A percentile compares a stretch with the other conserved stretches of the same genome.
These are phyloP conservation scores for Odontophorus gujanensis DNA, from an alignment of 2,113 vertebrate genomes.

Conservation along the genomic window DNA sequence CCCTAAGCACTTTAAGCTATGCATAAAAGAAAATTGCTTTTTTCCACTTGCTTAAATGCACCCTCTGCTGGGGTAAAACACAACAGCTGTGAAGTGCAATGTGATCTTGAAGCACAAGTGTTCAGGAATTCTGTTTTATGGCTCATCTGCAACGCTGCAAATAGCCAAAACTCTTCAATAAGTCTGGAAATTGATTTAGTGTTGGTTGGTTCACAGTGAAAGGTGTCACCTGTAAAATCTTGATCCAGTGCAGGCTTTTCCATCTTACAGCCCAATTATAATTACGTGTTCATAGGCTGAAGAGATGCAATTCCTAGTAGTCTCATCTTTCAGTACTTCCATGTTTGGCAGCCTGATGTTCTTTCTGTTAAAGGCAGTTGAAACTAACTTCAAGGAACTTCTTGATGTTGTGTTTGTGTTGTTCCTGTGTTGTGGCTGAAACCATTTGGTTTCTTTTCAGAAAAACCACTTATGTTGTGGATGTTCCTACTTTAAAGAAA, in stretches of 20 bases:
- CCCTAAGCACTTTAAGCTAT: conserved; percentile 17
- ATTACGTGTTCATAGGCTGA: background rate
- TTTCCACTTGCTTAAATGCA: conserved; percentile 67
- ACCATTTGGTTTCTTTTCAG: background rate
- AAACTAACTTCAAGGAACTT: background rate
- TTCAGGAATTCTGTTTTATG: conserved; percentile 34
- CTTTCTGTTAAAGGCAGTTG: background rate
- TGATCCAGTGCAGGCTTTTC: background rate
- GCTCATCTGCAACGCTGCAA: background rate
- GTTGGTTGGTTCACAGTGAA: background rate
- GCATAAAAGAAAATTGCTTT: conserved; percentile 30
- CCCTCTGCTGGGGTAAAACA: conserved; percentile 67
- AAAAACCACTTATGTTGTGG: background rate
- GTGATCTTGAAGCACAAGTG: conserved; percentile 45
- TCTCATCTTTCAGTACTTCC: background rate
- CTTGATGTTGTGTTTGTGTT: background rate
- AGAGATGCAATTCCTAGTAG: background rate
- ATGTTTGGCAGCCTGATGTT: background rate
- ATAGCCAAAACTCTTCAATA: background rate
- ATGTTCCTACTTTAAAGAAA: background rate
- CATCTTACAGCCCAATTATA: background rate
- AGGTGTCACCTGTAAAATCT: background rate
- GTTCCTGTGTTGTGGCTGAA: background rate
- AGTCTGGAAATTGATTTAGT: background rate
- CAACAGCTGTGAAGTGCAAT: conserved; percentile 63